Percentiles rank a stretch among this genome's conserved stretches.
Evolutionary conservation across 37 sponge, comb jelly and placozoan species (phyloP).

Genomic region (Cladorhizidae sp.): DNA sequence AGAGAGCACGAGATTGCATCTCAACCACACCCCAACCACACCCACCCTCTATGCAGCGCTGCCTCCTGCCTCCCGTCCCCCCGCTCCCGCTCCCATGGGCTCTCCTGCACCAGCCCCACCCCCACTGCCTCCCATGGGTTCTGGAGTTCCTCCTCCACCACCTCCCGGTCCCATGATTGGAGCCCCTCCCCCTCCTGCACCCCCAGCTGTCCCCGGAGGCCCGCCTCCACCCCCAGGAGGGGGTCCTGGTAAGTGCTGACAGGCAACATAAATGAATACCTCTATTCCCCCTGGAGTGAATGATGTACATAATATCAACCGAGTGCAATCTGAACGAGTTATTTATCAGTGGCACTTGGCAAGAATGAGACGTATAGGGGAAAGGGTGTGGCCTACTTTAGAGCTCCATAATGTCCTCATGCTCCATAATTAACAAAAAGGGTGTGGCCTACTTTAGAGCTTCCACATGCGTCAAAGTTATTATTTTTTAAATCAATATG

Average conservation of each 20-base stretch:
- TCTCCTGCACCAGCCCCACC: constrained; percentile 6
- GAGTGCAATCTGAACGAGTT: too few species aligned
- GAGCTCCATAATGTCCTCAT: too few species aligned
- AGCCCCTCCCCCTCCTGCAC: constrained; percentile 26
- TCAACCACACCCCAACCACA: too few species aligned
- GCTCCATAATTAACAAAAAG: too few species aligned
- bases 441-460: too few species aligned
- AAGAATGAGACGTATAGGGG: too few species aligned
- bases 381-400: too few species aligned
- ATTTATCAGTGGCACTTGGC: too few species aligned
- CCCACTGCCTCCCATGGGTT: not conserved
- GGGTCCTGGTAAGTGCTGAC: constrained; percentile 14
- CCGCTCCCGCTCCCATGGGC: constrained; percentile 14
- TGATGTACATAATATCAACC: too few species aligned
- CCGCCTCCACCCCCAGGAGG: constrained; percentile 61
- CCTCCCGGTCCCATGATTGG: constrained; percentile 40
- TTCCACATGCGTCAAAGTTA: too few species aligned
- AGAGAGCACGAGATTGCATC: too few species aligned
- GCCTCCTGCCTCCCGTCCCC: constrained; percentile 7
- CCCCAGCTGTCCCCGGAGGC: constrained; percentile 38
- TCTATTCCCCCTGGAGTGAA: not conserved
- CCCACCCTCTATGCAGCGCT: not conserved
- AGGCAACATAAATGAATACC: not conserved
- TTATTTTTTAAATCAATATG: too few species aligned
- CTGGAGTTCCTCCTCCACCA: constrained; percentile 37